Evolutionary conservation across 2,113 vertebrate species (phyloP), one percentile per base, ranked within the genome.

Genomic region (Mola mola): DNA sequence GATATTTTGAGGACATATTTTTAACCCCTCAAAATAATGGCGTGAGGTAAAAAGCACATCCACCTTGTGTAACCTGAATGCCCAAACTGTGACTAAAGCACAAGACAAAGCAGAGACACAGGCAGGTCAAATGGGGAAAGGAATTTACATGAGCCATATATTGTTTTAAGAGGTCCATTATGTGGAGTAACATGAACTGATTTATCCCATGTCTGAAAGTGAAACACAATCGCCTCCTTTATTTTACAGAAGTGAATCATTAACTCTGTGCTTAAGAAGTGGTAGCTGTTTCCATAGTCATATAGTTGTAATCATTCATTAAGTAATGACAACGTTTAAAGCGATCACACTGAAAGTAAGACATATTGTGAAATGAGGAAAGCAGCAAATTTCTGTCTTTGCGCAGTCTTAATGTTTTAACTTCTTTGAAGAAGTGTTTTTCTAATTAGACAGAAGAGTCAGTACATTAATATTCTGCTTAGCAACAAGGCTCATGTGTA

Each of bases 221-320:
- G n/a, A n/a, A n/a, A n/a, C n/a, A 25, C 3, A 21, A 9, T 9
- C 4, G 19, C 17, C 34, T 11, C 5, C 13, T 33, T 19, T 5
- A 10, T 2, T 21, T 38, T 15, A 1, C 47, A 12, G 17, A 9
- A 33, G 12, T 28, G 4, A 43, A 60, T 37, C 21, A 36, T 51
- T 44, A 29, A 44, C 29, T 36, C 11, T 59, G 42, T 34, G 40
- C n/a, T 15, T 22, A 42, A 13, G 48, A 38, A 13, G 38, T 7
- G 37, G n/a, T 6, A 6, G 16, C 17, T 36, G 29, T 12, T 20
- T 8, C 15, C 20, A 20, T n/a, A n/a, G n/a, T n/a, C n/a, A n/a
- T 28, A 16, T 26, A 8, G 37, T 8, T 20, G 8, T 20, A 17
- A 33, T 38, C 8, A 40, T 55, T 33, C 25, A 20, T 38, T 13